Conservation (phyloP, 2,113 vertebrate genomes). For the Microcebus lehilahytsara region DNA sequence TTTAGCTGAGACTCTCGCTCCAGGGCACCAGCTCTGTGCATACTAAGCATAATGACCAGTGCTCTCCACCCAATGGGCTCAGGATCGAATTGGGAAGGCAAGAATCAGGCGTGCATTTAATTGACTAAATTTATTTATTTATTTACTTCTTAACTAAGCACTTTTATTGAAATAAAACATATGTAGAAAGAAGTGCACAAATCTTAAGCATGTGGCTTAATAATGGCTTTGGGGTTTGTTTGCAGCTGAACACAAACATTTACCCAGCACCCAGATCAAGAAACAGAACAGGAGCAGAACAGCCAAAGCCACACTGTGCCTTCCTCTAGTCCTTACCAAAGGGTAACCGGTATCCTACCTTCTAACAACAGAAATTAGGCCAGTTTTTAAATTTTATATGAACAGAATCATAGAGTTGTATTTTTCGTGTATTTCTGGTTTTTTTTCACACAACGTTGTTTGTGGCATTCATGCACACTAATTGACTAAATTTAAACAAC, state of each 20-base stretch:
- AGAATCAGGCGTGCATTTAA: background rate
- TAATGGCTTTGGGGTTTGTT: no score
- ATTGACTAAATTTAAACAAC: background rate
- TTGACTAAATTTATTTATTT: no score
- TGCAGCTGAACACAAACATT: background rate
- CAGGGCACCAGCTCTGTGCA: background rate
- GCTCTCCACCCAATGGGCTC: background rate
- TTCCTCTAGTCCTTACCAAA: background rate
- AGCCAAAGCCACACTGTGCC: background rate
- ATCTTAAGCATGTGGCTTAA: background rate
- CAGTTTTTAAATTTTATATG: no score
- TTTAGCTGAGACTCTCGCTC: background rate
- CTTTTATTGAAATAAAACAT: background rate
- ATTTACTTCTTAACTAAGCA: background rate
- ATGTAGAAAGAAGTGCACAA: background rate
- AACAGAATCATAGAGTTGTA: no score
- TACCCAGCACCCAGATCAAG: background rate
- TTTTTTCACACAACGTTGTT: no score
- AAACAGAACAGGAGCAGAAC: background rate
- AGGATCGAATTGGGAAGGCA: background rate
- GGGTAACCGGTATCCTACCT: background rate
- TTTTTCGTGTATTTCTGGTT: no score
- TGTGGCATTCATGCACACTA: no score
- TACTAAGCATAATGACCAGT: background rate
- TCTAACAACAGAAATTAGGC: no score